phyloP scores from a whole-genome alignment of 2,113 vertebrate genomes.

The Leptodactylus fuscus region DNA sequence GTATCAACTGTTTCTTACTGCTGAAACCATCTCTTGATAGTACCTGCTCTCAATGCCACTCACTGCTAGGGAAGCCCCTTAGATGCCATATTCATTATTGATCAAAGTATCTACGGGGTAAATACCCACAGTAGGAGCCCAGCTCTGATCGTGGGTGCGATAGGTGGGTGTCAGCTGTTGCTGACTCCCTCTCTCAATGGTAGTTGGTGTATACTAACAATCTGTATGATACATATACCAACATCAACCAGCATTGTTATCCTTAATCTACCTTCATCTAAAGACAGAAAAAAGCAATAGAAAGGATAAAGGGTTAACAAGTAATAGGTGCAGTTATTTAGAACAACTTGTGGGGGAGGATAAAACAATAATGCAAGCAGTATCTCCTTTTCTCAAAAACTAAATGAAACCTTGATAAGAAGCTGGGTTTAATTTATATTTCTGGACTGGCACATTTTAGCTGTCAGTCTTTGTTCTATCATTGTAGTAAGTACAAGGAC shows the following conservation, averaged over 20 bases:
- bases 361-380: slow-evolving; percentile 72
- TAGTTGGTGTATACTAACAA: no score
- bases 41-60: no score
- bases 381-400: slow-evolving; percentile 70
- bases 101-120: no score
- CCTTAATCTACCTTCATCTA: neutral
- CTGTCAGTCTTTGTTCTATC: slow-evolving; percentile 73
- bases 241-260: neutral
- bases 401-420: slow-evolving; percentile 76
- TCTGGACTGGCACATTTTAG: slow-evolving; percentile 73
- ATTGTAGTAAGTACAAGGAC: slow-evolving; percentile 74
- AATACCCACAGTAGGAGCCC: no score
- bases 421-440: slow-evolving; percentile 77
- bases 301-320: neutral
- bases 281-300: neutral
- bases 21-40: no score
- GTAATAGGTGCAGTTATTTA: slow-evolving; percentile 33
- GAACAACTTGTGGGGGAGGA: slow-evolving; percentile 55
- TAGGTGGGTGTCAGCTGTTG: no score
- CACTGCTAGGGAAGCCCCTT: no score
- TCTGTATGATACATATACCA: no score
- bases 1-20: no score
- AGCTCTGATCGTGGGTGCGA: no score
- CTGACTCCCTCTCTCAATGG: no score
- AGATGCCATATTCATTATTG: no score